Conservation (phyloP, 1,140 invertebrate species). For the Trichomalopsis sarcophagae region DNA sequence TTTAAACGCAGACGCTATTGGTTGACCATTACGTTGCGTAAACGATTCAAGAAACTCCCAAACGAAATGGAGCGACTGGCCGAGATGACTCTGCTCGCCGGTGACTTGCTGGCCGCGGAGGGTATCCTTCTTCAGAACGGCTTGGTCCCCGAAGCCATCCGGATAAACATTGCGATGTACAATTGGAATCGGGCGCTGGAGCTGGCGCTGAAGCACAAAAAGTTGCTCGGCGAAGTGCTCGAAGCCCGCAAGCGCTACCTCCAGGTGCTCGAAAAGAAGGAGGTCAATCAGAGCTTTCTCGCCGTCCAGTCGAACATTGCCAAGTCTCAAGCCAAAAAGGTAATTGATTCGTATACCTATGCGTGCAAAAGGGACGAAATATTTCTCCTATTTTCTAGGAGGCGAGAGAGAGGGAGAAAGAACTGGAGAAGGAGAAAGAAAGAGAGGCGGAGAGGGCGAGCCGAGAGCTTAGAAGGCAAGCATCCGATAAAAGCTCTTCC, state of each 20-base stretch:
- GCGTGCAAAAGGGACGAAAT: no score
- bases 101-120: conserved; percentile 88
- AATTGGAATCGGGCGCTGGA: conserved; percentile 93
- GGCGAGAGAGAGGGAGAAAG: conserved; percentile 27
- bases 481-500: neutral
- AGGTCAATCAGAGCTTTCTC: conserved; percentile 79
- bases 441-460: neutral
- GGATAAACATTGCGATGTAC: conserved; percentile 87
- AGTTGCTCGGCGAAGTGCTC: conserved; percentile 86
- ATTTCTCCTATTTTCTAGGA: conserved; percentile 6
- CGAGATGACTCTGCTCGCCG: conserved; percentile 87
- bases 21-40: no score
- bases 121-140: conserved; percentile 87
- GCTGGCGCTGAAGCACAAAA: conserved; percentile 87
- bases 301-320: conserved; percentile 58
- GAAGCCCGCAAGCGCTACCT: conserved; percentile 86
- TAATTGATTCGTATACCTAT: neutral
- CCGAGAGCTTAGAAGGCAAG: neutral
- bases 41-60: conserved; percentile 70
- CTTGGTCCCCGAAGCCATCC: conserved; percentile 85
- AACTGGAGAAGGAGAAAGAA: neutral
- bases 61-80: conserved; percentile 81
- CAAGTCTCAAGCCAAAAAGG: conserved; percentile 35
- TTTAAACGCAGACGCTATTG: no score
- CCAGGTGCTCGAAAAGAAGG: conserved; percentile 82